Evolutionary conservation across 1,140 invertebrate species (phyloP).

Genomic region (Cyphomyrmex costatus): DNA sequence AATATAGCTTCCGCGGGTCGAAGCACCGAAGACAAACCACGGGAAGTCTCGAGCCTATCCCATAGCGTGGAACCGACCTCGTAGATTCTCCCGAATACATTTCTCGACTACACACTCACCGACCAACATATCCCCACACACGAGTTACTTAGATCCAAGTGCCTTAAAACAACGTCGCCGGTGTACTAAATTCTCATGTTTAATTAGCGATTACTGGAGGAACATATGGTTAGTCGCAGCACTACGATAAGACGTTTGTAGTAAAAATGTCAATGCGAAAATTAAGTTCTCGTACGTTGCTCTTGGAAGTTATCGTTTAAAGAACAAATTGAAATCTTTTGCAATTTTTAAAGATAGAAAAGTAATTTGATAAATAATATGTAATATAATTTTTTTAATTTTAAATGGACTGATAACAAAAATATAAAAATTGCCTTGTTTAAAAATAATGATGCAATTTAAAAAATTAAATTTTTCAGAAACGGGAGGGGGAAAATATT

Average conservation of each 20-base stretch:
- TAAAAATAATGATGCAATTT: no score
- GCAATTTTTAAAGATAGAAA: background rate
- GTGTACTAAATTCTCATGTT: conserved; percentile 62
- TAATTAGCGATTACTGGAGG: conserved; percentile 68
- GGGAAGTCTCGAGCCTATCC: conserved; percentile 71
- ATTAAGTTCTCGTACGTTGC: background rate
- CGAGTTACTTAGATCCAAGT: conserved; percentile 30
- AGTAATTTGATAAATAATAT: background rate
- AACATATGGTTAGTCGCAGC: conserved; percentile 19
- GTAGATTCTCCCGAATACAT: conserved; percentile 68
- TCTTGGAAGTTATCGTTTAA: background rate
- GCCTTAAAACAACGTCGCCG: conserved; percentile 44
- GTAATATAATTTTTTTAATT: background rate
- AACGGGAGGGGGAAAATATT: no score
- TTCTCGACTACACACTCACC: conserved; percentile 27
- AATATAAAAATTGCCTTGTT: no score
- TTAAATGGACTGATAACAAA: background rate
- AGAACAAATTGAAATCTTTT: background rate
- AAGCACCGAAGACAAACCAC: conserved; percentile 73
- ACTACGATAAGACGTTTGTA: background rate
- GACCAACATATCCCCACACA: background rate
- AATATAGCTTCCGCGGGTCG: conserved; percentile 78
- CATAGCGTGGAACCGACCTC: conserved; percentile 67
- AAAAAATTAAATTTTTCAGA: no score
- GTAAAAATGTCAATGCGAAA: conserved; percentile 35